Conservation (phyloP, 64 coral and sea anemone genomes). For the Acropora tenuis region DNA sequence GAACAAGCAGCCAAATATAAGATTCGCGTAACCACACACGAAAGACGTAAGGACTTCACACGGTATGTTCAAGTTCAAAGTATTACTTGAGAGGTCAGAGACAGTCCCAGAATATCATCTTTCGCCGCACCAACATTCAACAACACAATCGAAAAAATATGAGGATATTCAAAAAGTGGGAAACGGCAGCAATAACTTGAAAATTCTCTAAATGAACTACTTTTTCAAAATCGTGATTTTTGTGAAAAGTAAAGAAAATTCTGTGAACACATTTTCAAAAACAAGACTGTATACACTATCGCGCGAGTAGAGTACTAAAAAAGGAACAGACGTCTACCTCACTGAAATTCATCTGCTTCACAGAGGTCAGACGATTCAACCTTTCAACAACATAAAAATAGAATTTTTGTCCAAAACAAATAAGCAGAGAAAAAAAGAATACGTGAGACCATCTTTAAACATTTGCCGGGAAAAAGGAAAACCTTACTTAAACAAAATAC, state of each 20-base stretch:
- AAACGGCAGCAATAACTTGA: neutral
- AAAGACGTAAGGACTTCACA: too few relatives aligned
- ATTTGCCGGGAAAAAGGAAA: neutral
- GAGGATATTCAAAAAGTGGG: neutral
- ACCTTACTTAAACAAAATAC: neutral
- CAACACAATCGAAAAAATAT: neutral
- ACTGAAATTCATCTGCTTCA: neutral
- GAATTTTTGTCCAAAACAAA: neutral
- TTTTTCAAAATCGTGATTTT: neutral
- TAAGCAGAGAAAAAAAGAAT: neutral
- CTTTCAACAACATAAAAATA: constrained; percentile 19
- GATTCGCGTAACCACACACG: too few relatives aligned
- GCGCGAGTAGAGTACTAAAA: neutral
- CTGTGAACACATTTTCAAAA: constrained; percentile 3
- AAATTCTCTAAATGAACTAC: neutral
- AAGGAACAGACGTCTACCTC: neutral
- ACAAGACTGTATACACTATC: neutral
- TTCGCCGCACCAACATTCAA: neutral
- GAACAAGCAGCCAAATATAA: too few relatives aligned
- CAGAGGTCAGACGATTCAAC: neutral
- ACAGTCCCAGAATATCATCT: neutral
- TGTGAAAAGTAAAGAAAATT: neutral
- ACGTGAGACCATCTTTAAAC: neutral
- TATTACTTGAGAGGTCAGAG: neutral
- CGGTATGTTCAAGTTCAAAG: too few relatives aligned